These are phyloP conservation scores for Thymelicus acteon DNA, from an alignment of 2,888 invertebrate species.

Conservation along the genomic window DNA sequence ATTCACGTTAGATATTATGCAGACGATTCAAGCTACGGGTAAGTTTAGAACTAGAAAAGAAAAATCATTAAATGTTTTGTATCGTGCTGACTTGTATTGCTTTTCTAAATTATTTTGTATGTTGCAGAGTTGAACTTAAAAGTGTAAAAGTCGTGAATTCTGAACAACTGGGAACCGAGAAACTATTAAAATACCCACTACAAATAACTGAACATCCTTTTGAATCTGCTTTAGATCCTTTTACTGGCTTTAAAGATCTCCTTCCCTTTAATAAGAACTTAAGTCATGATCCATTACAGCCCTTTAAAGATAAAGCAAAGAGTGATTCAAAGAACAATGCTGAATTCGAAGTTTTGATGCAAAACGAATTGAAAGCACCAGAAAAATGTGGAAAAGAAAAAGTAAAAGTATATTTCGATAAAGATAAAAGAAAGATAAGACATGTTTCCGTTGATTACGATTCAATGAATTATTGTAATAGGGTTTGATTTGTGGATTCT, in stretches of 20 bases:
- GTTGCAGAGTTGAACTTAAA: conserved; percentile 71
- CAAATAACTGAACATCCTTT: conserved; percentile 15
- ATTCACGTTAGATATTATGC: conserved; percentile 88
- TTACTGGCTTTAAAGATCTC: conserved; percentile 9
- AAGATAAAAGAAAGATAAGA: conserved; percentile 60
- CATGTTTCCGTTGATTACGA: conserved; percentile 45
- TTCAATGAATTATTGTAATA: conserved; percentile 19
- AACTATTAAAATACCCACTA: conserved; percentile 15
- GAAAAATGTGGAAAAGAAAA: conserved; percentile 64
- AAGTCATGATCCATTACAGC: background rate
- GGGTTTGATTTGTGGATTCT: background rate
- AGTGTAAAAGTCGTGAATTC: conserved; percentile 58
- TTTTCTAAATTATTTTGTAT: conserved; percentile 12
- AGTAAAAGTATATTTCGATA: conserved; percentile 64
- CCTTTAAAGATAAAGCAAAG: conserved; percentile 8
- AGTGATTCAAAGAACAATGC: conserved; percentile 42
- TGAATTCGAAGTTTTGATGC: conserved; percentile 66
- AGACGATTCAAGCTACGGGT: conserved; percentile 88
- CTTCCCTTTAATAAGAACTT: conserved; percentile 6
- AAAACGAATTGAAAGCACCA: conserved; percentile 59
- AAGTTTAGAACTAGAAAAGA: conserved; percentile 42
- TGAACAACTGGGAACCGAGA: conserved; percentile 10
- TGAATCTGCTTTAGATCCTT: conserved; percentile 16
- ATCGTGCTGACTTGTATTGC: too few relatives aligned
- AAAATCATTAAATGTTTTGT: too few relatives aligned